These are phyloP conservation scores for Hypselothyrea guttata DNA, from an alignment of 2,888 invertebrate genomes.

Conservation along the genomic window DNA sequence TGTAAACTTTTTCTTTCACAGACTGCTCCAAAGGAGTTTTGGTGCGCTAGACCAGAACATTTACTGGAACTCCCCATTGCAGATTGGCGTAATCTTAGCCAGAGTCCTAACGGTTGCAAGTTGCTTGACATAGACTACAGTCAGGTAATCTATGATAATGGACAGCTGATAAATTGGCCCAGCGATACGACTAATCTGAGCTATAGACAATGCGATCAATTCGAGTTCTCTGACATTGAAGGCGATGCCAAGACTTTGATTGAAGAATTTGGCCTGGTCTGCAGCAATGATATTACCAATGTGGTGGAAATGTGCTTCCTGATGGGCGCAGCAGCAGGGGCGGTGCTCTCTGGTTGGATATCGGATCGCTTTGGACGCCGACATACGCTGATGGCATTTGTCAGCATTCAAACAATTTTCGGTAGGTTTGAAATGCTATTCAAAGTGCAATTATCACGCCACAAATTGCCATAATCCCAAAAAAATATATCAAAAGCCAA, in stretches of 20 bases:
- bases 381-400: constrained; percentile 84
- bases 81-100: constrained; percentile 84
- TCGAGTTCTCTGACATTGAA: constrained; percentile 79
- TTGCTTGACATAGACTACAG: constrained; percentile 77
- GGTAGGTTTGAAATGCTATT: constrained; percentile 80
- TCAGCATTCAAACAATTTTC: constrained; percentile 84
- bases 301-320: constrained; percentile 86
- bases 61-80: constrained; percentile 80
- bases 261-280: constrained; percentile 85
- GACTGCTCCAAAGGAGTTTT: constrained; percentile 83
- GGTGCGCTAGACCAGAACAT: constrained; percentile 84
- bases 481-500: not conserved
- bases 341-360: constrained; percentile 86
- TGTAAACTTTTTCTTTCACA: constrained; percentile 57
- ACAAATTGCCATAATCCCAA: constrained; percentile 22
- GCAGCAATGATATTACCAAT: constrained; percentile 84
- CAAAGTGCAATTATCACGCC: constrained; percentile 27
- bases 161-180: constrained; percentile 61
- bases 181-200: constrained; percentile 27
- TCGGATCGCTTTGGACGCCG: constrained; percentile 87
- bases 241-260: constrained; percentile 83
- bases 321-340: constrained; percentile 86
- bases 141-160: constrained; percentile 44
- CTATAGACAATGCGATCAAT: constrained; percentile 79
- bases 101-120: constrained; percentile 83